These are phyloP conservation scores for Anodontia alba DNA, from an alignment of 2,888 invertebrate genomes.

Conservation along the genomic window DNA sequence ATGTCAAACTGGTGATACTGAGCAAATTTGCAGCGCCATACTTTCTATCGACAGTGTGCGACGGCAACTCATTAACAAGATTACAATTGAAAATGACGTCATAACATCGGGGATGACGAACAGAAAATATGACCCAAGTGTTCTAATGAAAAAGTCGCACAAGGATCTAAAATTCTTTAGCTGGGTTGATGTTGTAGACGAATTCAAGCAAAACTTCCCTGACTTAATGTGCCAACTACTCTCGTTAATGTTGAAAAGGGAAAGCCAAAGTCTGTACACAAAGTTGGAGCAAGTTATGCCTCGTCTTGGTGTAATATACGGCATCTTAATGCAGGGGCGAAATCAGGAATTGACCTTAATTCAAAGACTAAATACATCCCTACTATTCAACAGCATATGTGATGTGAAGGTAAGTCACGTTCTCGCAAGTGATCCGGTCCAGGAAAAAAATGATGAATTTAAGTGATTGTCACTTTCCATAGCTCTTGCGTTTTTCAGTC, in stretches of 20 bases:
- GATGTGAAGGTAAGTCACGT: constrained; percentile 26
- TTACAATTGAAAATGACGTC: neutral
- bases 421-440: no score
- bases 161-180: constrained; percentile 16
- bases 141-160: constrained; percentile 21
- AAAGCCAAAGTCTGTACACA: neutral
- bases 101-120: neutral
- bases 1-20: neutral
- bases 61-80: neutral
- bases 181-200: constrained; percentile 17
- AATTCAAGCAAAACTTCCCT: constrained; percentile 13
- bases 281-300: constrained; percentile 9
- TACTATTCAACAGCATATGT: constrained; percentile 28
- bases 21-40: neutral
- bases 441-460: neutral
- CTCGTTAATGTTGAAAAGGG: neutral
- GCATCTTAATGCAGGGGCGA: constrained; percentile 10
- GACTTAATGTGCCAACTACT: neutral
- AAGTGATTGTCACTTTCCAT: neutral
- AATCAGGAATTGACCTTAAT: constrained; percentile 6
- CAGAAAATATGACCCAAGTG: constrained; percentile 20
- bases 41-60: neutral
- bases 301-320: constrained; percentile 22
- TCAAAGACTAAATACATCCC: constrained; percentile 1
- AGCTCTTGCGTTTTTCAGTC: neutral